Conservation (phyloP, 2,888 invertebrate species). For the Craniophora ligustri region DNA sequence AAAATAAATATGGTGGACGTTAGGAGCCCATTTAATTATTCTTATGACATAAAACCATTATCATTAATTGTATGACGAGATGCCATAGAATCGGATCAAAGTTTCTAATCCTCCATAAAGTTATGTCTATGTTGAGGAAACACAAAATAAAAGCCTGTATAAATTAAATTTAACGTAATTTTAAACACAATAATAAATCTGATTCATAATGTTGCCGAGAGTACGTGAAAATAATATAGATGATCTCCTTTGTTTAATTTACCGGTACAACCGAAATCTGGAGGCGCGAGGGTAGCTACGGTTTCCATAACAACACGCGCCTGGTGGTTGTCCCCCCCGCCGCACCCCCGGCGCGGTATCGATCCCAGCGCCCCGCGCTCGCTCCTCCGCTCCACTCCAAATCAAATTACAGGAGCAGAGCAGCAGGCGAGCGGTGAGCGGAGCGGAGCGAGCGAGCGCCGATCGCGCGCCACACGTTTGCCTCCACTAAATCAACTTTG, state of each 20-base stretch:
- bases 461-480: constrained; percentile 30
- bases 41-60: constrained; percentile 31
- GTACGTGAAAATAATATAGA: constrained; percentile 73
- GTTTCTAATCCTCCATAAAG: constrained; percentile 7
- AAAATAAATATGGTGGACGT: constrained; percentile 22
- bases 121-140: constrained; percentile 4
- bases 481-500: constrained; percentile 82
- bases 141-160: constrained; percentile 2
- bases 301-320: constrained; percentile 87
- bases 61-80: constrained; percentile 32
- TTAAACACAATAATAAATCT: constrained; percentile 33
- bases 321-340: constrained; percentile 69
- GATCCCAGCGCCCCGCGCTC: constrained; percentile 59
- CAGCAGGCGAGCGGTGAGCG: constrained; percentile 60
- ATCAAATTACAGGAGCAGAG: constrained; percentile 85
- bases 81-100: constrained; percentile 8
- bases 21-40: constrained; percentile 15
- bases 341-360: constrained; percentile 58
- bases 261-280: constrained; percentile 85
- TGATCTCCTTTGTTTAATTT: constrained; percentile 86
- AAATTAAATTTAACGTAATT: constrained; percentile 9
- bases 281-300: constrained; percentile 84
- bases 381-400: constrained; percentile 80
- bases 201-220: constrained; percentile 38
- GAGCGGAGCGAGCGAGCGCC: constrained; percentile 54